phyloP scores from a whole-genome alignment of 2,797 vertebrate species.

The Pogoniulus pusillus region DNA sequence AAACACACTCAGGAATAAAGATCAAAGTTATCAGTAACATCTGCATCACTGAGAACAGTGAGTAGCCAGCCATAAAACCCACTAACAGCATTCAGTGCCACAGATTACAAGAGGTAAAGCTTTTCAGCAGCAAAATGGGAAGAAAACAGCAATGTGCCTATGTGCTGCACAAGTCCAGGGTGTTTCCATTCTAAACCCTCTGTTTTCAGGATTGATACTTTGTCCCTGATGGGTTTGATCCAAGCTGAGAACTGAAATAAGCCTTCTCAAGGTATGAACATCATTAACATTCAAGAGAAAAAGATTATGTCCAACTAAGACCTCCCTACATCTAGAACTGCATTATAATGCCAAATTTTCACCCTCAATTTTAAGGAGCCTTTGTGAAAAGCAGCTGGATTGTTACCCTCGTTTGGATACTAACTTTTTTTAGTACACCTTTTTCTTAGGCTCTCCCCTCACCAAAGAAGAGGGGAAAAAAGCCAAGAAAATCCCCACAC shows the following conservation, averaged over 20 bases:
- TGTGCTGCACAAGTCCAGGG: background rate
- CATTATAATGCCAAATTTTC: background rate
- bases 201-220: background rate
- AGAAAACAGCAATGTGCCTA: background rate
- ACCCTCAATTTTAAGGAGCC: background rate
- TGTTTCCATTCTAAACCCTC: background rate
- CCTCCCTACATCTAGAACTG: background rate
- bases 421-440: background rate
- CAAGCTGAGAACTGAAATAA: background rate
- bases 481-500: background rate
- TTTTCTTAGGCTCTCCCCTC: background rate
- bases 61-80: background rate
- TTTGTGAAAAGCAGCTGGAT: background rate
- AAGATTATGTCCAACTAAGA: background rate
- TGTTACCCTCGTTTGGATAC: background rate
- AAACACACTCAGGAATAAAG: background rate
- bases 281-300: background rate
- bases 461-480: background rate
- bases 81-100: background rate
- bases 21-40: background rate
- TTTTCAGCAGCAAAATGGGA: background rate
- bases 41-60: conserved; percentile 5
- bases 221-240: background rate
- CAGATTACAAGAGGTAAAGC: background rate
- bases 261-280: background rate